Evolutionary conservation across 2,797 vertebrate species (phyloP), one percentile per base, ranked within the genome.

Genomic region (Argya squamiceps): DNA sequence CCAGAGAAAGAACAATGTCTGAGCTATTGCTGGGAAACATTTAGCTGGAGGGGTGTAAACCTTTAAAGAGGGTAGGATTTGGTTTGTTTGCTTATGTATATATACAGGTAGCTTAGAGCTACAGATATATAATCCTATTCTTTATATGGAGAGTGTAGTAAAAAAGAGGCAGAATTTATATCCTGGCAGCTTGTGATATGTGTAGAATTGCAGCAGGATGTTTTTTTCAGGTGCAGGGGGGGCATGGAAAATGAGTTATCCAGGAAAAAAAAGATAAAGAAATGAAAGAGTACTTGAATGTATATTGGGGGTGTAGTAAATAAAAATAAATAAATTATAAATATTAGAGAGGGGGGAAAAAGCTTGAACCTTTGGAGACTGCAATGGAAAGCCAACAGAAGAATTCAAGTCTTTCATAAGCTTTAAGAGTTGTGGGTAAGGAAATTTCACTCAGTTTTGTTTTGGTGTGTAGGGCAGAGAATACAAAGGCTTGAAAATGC

Each of bases 121-220:
- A 24, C 22, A 17, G 32, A 10, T 50, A 6, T 2, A 2, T 41
- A 44, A 75, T 3, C 4, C 11, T 41, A 0, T 23, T 74, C 36
- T 58, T 67, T 62, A 43, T 23, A 12, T 16, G n/a, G 47, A 84
- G 27, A 30, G n/a, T 5, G 7, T 20, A 1, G 49, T 53, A 41
- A 73, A 47, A 70, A 39, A 62, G 27, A 65, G 47, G 15, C 24
- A 32, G 1, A 6, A 23, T 30, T 86, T 43, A 64, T 41, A 56
- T 91, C 20, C 39, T 49, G 64, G 67, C 26, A 56, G 52, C 4
- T 20, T 44, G 43, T 46, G 55, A 52, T 58, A 19, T 1, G 18
- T 26, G 11, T 81, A 29, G 47, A 47, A 47, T 37, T 59, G n/a
- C n/a, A 68, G 6, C 7, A 29, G 39, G 36, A 23, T 19, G 2